phyloP scores from a whole-genome alignment of 1,140 invertebrate species.

The Zaprionus ornatus region DNA sequence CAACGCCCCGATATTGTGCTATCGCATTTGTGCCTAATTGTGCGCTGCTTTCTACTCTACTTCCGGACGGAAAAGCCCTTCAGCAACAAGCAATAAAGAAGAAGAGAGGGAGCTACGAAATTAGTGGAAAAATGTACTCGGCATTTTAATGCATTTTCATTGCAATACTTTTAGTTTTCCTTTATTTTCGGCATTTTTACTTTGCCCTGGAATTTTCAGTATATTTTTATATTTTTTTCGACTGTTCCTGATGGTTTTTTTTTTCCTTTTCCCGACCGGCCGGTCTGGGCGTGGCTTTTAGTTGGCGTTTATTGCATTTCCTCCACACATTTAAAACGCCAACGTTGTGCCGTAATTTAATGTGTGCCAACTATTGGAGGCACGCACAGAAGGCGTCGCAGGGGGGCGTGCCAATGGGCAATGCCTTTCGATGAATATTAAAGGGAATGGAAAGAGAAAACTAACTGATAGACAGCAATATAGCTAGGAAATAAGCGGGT shows the following conservation, averaged over 20 bases:
- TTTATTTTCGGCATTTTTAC: constrained; percentile 69
- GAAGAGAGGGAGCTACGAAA: not conserved
- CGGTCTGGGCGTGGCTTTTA: constrained; percentile 46
- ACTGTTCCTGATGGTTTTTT: constrained; percentile 19
- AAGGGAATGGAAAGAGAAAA: not conserved
- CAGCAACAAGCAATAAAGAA: not conserved
- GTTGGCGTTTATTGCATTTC: constrained; percentile 73
- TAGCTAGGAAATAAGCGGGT: not conserved
- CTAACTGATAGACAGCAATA: not conserved
- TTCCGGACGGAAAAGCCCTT: not conserved
- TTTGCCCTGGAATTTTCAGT: constrained; percentile 56
- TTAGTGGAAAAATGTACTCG: constrained; percentile 55
- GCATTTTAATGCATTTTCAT: constrained; percentile 77
- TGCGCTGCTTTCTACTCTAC: constrained; percentile 1
- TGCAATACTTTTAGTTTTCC: constrained; percentile 69
- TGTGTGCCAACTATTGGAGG: constrained; percentile 60
- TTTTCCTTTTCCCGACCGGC: constrained; percentile 16
- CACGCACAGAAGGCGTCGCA: constrained; percentile 31
- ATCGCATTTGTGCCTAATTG: constrained; percentile 63
- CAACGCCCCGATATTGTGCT: not conserved
- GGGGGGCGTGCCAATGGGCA: constrained; percentile 30
- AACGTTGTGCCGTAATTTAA: constrained; percentile 56
- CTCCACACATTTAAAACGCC: constrained; percentile 58
- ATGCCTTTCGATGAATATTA: constrained; percentile 26
- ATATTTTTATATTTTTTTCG: constrained; percentile 16